A percentile compares a stretch with the other conserved stretches of the same genome.
Evolutionary conservation across 2,113 vertebrate genomes (phyloP).

Genomic region (Malurus alboscapulatus): DNA sequence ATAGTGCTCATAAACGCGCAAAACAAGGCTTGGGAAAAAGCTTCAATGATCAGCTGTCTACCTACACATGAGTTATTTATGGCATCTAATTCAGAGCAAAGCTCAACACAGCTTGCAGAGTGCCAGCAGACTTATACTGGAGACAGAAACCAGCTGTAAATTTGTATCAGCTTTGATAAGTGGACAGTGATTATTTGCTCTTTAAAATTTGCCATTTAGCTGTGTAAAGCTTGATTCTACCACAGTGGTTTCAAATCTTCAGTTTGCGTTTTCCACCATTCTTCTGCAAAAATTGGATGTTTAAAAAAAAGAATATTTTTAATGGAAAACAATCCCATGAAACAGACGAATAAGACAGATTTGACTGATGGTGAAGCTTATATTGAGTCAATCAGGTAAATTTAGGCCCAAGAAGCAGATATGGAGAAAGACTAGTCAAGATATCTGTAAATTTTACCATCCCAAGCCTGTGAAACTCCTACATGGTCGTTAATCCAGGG

Average conservation of each 20-base stretch:
- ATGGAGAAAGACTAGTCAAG: background rate
- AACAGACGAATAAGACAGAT: background rate
- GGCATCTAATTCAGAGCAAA: constrained; percentile 4
- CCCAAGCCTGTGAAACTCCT: background rate
- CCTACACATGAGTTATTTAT: constrained; percentile 32
- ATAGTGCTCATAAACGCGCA: background rate
- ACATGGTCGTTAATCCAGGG: background rate
- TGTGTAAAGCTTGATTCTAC: background rate
- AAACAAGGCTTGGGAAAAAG: background rate
- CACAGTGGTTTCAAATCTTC: background rate
- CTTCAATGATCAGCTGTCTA: constrained; percentile 1
- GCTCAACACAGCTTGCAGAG: background rate
- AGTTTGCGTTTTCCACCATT: background rate
- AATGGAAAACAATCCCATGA: background rate
- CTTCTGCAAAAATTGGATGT: background rate
- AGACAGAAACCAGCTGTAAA: background rate
- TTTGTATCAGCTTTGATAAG: background rate
- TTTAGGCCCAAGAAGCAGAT: background rate
- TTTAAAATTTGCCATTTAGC: background rate
- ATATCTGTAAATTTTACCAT: background rate
- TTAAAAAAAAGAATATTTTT: background rate
- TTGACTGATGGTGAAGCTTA: background rate
- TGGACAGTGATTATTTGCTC: background rate
- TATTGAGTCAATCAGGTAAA: background rate
- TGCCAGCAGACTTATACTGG: background rate